phyloP scores from a whole-genome alignment of 2,888 invertebrate genomes.

The Orchesella flavescens region DNA sequence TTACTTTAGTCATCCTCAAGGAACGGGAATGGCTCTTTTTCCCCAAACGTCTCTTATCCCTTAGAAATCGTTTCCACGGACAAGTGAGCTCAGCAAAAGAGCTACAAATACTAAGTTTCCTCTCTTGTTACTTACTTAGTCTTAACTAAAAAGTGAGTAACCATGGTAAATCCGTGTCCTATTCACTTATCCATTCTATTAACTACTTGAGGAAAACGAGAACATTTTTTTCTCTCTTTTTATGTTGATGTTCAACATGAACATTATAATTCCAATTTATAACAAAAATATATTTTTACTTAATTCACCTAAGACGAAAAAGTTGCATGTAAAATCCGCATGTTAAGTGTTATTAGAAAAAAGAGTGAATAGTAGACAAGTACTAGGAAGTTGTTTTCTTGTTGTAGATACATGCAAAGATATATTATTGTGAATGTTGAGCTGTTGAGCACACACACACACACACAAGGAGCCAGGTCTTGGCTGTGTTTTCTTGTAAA shows the following conservation, averaged over 20 bases:
- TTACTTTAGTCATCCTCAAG: not conserved
- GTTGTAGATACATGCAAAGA: not conserved
- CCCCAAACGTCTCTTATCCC: not conserved
- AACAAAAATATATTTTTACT: not conserved
- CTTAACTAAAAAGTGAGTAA: slow-evolving; percentile 18
- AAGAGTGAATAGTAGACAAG: not conserved
- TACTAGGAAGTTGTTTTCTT: no score
- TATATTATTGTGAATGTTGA: no score
- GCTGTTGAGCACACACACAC: no score
- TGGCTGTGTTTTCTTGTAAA: not conserved
- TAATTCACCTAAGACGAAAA: not conserved
- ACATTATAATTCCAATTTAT: not conserved
- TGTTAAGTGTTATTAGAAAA: not conserved
- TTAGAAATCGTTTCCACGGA: not conserved
- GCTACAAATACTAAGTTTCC: not conserved
- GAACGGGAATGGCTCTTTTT: not conserved
- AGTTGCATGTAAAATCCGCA: not conserved
- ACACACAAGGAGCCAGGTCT: no score
- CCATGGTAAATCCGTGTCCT: slow-evolving; percentile 11
- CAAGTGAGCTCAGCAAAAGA: slow-evolving; percentile 9
- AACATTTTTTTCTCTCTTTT: not conserved
- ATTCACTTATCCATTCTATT: not conserved
- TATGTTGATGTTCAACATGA: not conserved
- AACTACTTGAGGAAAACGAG: no score
- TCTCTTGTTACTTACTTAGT: not conserved